Conservation (phyloP, 2,797 vertebrate species). For the Eurystomus glaucurus region DNA sequence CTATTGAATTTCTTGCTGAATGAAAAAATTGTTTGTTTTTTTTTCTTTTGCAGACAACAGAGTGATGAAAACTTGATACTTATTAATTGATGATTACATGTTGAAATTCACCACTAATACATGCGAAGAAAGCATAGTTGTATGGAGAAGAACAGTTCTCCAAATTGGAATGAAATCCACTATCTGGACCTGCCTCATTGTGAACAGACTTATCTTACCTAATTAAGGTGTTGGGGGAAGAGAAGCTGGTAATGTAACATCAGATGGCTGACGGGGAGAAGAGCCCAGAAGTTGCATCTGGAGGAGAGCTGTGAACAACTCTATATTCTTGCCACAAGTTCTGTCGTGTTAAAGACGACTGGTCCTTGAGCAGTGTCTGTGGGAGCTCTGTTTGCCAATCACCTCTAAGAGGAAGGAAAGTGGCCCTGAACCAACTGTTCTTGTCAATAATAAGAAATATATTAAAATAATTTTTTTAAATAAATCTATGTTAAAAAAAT, state of each 20-base stretch:
- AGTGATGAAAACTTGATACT: conserved; percentile 81
- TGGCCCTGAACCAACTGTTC: not conserved
- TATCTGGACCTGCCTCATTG: not conserved
- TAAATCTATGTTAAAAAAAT: not conserved
- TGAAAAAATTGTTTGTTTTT: not conserved
- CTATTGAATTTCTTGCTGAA: not conserved
- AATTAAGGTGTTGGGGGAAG: not conserved
- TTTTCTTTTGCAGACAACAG: conserved; percentile 68
- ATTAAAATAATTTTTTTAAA: not conserved
- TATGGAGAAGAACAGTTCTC: not conserved
- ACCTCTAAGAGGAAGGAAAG: not conserved
- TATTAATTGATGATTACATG: conserved; percentile 67
- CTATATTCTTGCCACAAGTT: not conserved
- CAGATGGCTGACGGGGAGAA: not conserved
- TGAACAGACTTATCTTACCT: not conserved
- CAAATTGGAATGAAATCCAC: not conserved
- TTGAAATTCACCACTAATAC: not conserved
- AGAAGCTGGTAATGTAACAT: not conserved
- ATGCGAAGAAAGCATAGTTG: not conserved
- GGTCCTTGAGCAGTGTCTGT: not conserved
- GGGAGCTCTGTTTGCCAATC: not conserved
- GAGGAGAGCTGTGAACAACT: conserved; percentile 22
- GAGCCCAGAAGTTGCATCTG: conserved; percentile 24
- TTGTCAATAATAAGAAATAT: not conserved
- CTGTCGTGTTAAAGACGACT: not conserved